Percentiles rank a stretch among this genome's conserved stretches.
Conservation (phyloP, 2,113 vertebrate genomes). For the Scomber colias region DNA sequence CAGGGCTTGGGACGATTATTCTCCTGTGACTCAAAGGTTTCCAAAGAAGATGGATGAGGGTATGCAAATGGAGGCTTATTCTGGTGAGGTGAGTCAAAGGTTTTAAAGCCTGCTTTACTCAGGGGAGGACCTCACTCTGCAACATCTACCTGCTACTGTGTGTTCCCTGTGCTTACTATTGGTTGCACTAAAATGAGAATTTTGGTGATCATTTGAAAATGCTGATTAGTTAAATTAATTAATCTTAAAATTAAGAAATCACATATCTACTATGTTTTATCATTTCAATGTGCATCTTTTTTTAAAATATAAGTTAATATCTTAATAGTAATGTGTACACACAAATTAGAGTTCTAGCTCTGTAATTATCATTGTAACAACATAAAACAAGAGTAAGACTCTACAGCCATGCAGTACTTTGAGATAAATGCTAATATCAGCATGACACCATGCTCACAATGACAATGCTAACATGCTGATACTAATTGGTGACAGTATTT, state of each 20-base stretch:
- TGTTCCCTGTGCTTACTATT: neutral
- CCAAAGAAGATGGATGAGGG: conserved; percentile 42
- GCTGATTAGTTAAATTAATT: neutral
- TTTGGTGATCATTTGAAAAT: neutral
- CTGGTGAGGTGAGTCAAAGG: conserved; percentile 20
- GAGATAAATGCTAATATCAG: too few relatives aligned
- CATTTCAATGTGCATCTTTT: too few relatives aligned
- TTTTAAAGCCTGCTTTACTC: conserved; percentile 23
- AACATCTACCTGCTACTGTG: conserved; percentile 11
- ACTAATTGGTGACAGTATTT: too few relatives aligned
- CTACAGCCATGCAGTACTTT: too few relatives aligned
- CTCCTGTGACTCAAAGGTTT: conserved; percentile 30
- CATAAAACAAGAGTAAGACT: neutral
- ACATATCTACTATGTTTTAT: neutral
- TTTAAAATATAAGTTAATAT: neutral
- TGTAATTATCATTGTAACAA: neutral
- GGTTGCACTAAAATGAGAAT: neutral
- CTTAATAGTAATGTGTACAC: neutral
- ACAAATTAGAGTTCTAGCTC: neutral
- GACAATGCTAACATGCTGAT: too few relatives aligned
- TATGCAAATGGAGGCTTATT: conserved; percentile 41
- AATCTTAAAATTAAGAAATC: neutral
- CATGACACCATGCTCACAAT: too few relatives aligned
- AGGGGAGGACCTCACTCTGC: neutral
- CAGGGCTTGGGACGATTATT: conserved; percentile 31